Percentiles rank a stretch among this genome's conserved stretches.
Conservation (phyloP, 1,140 invertebrate species). For the Drosophila kanapiae region DNA sequence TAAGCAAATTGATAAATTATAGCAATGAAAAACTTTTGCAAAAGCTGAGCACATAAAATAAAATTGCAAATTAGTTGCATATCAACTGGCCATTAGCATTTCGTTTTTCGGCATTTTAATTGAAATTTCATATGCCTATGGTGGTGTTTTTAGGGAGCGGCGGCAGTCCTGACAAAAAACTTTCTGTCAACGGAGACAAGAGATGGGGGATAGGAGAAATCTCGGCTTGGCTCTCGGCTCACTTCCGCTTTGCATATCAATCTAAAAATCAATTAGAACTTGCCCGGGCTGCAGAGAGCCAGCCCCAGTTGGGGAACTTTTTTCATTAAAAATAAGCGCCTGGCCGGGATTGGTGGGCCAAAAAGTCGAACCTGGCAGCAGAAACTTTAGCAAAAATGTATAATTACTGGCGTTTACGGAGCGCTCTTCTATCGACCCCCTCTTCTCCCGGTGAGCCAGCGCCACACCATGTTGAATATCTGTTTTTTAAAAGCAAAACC, state of each 20-base stretch:
- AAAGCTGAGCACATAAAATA: constrained; percentile 29
- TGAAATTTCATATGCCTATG: constrained; percentile 62
- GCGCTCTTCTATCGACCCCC: constrained; percentile 15
- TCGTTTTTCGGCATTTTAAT: constrained; percentile 59
- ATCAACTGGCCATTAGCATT: constrained; percentile 57
- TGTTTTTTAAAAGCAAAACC: constrained; percentile 56
- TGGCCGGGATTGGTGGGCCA: constrained; percentile 41
- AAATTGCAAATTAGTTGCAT: constrained; percentile 66
- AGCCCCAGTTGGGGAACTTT: constrained; percentile 46
- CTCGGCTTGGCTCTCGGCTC: constrained; percentile 18
- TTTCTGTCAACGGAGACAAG: constrained; percentile 41
- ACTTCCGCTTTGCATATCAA: constrained; percentile 59
- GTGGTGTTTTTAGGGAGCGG: constrained; percentile 7
- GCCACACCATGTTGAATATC: constrained; percentile 49
- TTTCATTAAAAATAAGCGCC: constrained; percentile 65
- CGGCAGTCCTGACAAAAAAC: constrained; percentile 21
- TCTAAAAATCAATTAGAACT: constrained; percentile 68
- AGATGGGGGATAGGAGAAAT: constrained; percentile 10
- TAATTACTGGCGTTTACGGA: constrained; percentile 61
- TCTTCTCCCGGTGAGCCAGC: background rate
- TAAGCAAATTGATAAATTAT: constrained; percentile 41
- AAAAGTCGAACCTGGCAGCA: constrained; percentile 44
- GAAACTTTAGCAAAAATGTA: constrained; percentile 59
- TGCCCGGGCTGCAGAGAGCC: constrained; percentile 37
- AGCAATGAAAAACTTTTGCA: background rate